phyloP scores from a whole-genome alignment of 2,888 invertebrate genomes.

The Hesperia comma region DNA sequence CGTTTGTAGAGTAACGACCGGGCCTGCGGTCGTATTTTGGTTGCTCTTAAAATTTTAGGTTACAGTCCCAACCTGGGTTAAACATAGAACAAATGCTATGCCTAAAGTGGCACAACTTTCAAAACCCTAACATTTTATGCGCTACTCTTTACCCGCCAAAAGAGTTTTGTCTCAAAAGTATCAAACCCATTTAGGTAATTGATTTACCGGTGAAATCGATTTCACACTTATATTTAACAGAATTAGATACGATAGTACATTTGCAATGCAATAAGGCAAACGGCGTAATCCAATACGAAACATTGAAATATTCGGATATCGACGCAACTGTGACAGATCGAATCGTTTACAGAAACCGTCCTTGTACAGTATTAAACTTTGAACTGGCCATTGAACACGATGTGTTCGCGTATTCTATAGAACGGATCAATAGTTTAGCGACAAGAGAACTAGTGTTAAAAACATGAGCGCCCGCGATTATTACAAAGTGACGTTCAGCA shows the following conservation, averaged over 20 bases:
- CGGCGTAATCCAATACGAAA: constrained; percentile 66
- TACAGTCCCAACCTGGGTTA: constrained; percentile 22
- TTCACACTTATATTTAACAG: too few species aligned
- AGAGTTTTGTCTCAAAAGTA: neutral
- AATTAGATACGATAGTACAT: constrained; percentile 7
- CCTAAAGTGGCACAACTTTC: neutral
- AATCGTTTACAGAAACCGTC: constrained; percentile 19
- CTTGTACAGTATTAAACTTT: constrained; percentile 37
- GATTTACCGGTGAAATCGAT: neutral
- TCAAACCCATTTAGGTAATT: neutral
- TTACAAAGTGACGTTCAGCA: constrained; percentile 71
- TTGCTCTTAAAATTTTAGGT: constrained; percentile 38
- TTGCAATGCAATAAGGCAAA: constrained; percentile 35
- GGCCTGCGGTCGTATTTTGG: constrained; percentile 44
- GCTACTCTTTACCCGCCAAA: neutral
- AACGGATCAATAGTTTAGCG: neutral
- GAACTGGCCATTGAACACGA: constrained; percentile 38
- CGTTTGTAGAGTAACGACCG: constrained; percentile 46
- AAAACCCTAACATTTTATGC: neutral
- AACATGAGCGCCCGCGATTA: constrained; percentile 69
- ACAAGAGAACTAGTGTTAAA: constrained; percentile 25
- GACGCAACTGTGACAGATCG: constrained; percentile 50
- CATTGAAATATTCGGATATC: constrained; percentile 44
- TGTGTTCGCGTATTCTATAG: constrained; percentile 12
- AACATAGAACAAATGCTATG: constrained; percentile 10